Percentiles rank a stretch among this genome's conserved stretches.
phyloP scores from a whole-genome alignment of 2,113 vertebrate species.

The Aegotheles bennettii region DNA sequence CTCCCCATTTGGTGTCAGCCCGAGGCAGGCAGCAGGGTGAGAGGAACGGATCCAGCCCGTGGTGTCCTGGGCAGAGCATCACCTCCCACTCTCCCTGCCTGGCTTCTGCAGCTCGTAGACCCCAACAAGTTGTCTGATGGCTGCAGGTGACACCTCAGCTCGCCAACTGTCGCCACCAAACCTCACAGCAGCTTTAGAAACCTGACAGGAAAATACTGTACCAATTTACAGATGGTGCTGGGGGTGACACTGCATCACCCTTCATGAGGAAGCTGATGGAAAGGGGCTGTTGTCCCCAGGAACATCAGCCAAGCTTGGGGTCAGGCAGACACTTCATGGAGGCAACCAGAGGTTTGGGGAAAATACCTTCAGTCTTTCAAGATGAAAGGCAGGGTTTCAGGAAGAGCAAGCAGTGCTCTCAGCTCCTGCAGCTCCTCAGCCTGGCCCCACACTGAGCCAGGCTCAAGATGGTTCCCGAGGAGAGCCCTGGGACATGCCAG shows the following conservation, averaged over 20 bases:
- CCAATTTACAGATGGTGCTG: background rate
- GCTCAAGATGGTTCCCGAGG: background rate
- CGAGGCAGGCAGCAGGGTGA: accelerated
- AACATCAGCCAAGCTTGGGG: background rate
- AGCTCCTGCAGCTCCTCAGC: background rate
- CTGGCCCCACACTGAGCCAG: accelerated
- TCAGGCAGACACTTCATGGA: background rate
- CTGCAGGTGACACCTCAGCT: background rate
- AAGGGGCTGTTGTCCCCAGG: background rate
- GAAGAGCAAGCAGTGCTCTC: background rate
- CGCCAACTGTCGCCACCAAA: background rate
- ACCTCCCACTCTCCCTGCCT: background rate
- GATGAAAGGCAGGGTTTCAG: background rate
- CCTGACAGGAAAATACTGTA: background rate
- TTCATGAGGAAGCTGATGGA: background rate
- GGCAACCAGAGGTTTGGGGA: background rate
- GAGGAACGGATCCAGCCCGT: background rate
- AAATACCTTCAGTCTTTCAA: background rate
- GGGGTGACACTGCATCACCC: background rate
- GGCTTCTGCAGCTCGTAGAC: background rate
- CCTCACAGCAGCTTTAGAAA: background rate
- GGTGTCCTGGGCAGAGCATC: background rate
- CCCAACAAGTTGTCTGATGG: accelerated
- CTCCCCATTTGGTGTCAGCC: background rate
- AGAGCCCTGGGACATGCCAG: accelerated